Conservation (phyloP, 2,888 invertebrate species). For the Dynastes grantii region DNA sequence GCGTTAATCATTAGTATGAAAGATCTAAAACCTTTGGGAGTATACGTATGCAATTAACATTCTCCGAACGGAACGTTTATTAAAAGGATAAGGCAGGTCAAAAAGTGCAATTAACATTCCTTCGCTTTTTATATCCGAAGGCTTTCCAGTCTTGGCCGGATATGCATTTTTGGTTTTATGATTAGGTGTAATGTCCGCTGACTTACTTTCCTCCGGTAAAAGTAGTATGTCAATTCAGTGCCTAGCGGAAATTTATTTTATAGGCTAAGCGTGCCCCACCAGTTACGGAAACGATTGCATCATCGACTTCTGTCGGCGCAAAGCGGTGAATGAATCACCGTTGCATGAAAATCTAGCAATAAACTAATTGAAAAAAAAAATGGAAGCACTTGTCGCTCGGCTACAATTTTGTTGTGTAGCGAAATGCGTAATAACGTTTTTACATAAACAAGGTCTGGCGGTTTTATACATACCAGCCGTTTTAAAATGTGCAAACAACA, state of each 20-base stretch:
- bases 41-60: slow-evolving; percentile 16
- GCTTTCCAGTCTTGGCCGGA: slow-evolving; percentile 12
- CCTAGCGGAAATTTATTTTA: slow-evolving; percentile 35
- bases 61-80: not conserved
- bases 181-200: not conserved
- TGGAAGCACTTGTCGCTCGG: not conserved
- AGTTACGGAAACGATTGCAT: slow-evolving; percentile 59
- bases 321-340: slow-evolving; percentile 46
- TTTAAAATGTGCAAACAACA: not conserved
- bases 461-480: not conserved
- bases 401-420: not conserved
- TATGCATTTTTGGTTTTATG: slow-evolving; percentile 23
- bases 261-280: slow-evolving; percentile 48
- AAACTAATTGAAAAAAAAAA: not conserved
- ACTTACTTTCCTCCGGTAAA: slow-evolving; percentile 19
- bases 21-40: too few relatives aligned
- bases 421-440: not conserved
- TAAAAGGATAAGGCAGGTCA: slow-evolving; percentile 1
- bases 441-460: not conserved
- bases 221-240: slow-evolving; percentile 10
- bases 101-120: slow-evolving; percentile 4
- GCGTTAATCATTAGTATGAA: too few relatives aligned
- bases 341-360: slow-evolving; percentile 17
- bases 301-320: slow-evolving; percentile 52
- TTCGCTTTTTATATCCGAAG: slow-evolving; percentile 13